Evolutionary conservation across 2,888 invertebrate species (phyloP), one percentile per base, ranked within the genome.

Genomic region (Ferdinandea cuprea): DNA sequence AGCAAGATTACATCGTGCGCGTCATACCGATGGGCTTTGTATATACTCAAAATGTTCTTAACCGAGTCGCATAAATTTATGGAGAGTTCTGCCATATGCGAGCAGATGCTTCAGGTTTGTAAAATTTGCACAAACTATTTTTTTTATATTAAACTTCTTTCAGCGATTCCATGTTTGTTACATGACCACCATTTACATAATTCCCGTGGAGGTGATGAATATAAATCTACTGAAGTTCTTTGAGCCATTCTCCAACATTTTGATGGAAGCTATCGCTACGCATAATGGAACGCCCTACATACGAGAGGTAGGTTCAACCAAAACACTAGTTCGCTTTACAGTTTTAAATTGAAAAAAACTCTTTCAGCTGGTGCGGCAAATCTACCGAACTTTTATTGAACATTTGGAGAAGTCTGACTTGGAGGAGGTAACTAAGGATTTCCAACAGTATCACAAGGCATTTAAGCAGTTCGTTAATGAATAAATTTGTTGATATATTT

Each of bases 21-120:
- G 0, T 87, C 87, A 15, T 89, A 88, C 59, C 88, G 89, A 5
- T 91, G 91, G 90, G 88, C 89, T 2, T 89, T 90, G 81, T 86
- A 73, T 32, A 87, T 90, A 42, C 74, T 90, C 2, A 74, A 89
- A 65, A 86, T 89, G 81, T 87, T 90, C 52, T 72, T 88, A 5
- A 63, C 88, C 19, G 89, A 89, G 63, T 89, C 90, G 0, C 87
- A 89, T 17, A 88, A 87, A 54, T 79, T 90, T 3, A 66, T 90
- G 72, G 87, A 86, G 25, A 85, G 86, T 9, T 58, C 77, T 0
- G 85, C 86, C 3, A 84, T 84, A 1, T 88, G 87, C 37, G 52
- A 63, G 0, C 56, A 87, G 66, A 52, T 90, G 48, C 61, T 90
- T 17, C 46, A 66, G 85, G 87, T 87, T 74, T n/a, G n/a, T n/a